Percentiles rank a stretch among this genome's conserved stretches.
Conservation (phyloP, 2,888 invertebrate genomes). For the Steinernema hermaphroditum region DNA sequence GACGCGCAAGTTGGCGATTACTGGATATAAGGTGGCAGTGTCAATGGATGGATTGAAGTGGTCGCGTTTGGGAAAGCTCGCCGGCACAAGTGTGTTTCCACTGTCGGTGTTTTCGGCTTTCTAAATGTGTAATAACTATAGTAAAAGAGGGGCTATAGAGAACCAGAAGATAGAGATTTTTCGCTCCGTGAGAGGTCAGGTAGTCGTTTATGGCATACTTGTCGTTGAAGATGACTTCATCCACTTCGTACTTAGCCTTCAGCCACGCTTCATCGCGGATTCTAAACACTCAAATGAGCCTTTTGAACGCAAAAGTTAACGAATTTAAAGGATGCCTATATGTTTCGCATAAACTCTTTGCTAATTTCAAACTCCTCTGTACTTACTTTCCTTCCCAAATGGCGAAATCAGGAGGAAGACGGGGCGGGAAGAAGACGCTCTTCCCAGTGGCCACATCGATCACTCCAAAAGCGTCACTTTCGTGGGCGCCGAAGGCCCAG, state of each 20-base stretch:
- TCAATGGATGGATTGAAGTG: conserved; percentile 67
- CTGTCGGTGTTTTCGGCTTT: conserved; percentile 89
- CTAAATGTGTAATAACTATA: too few species aligned
- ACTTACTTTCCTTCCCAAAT: conserved; percentile 85
- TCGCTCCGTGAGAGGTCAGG: conserved; percentile 68
- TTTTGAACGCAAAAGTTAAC: background rate
- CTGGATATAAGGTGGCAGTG: conserved; percentile 77
- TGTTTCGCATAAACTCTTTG: too few species aligned
- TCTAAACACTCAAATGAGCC: conserved; percentile 60
- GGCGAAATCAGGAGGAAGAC: conserved; percentile 81
- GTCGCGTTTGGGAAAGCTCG: conserved; percentile 76
- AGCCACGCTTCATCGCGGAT: conserved; percentile 77
- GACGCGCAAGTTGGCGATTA: conserved; percentile 80
- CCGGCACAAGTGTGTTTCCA: conserved; percentile 77
- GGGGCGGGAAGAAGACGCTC: conserved; percentile 83
- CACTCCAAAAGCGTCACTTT: conserved; percentile 86
- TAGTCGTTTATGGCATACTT: conserved; percentile 35
- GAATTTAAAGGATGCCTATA: background rate
- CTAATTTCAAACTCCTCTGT: background rate
- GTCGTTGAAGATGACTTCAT: conserved; percentile 73
- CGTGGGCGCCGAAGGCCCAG: conserved; percentile 90
- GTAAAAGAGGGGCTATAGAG: too few species aligned
- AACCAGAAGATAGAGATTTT: conserved; percentile 74
- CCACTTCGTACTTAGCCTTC: conserved; percentile 79
- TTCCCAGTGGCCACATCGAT: conserved; percentile 68